Evolutionary conservation across 2,888 invertebrate species (phyloP), one percentile per base, ranked within the genome.

Genomic region (Sesamia inferens): DNA sequence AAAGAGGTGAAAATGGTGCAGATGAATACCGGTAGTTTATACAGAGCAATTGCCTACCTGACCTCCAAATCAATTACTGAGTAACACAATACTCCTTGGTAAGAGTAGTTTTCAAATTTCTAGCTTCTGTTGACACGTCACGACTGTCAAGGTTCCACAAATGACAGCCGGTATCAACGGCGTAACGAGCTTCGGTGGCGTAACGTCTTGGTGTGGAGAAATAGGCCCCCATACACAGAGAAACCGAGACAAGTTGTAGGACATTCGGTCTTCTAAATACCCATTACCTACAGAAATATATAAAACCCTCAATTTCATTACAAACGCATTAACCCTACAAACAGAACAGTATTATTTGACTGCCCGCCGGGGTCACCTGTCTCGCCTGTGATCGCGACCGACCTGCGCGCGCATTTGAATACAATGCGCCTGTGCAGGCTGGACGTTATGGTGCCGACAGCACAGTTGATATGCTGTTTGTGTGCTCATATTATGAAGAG

Each of bases 371-470:
- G 92, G 90, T 92, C 91, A 91, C 85, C 85, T 84, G 88, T 86
- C 83, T 81, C 79, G 79, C 81, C 79, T 68, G 72, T 63, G 68
- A 72, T 77, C 75, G 81, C 74, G 81, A 54, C 71, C 83, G 81
- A 81, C 78, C 76, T 67, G 71, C 74, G 82, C 77, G 75, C 83
- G 81, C 79, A 92, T 92, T 92, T 91, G 88, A 91, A 92, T 92
- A 92, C 92, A 92, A 92, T 92, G 88, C 85, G 79, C 82, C 78
- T 82, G 87, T 82, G 79, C 83, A 59, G 64, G 71, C 70, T 63
- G 83, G 79, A 67, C 77, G 59, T n/a, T 72, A 81, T 65, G 76
- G 48, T 68, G 72, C 70, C 70, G 72, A 72, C 78, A 66, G 62
- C 42, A 42, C 59, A 73, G 68, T 77, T 63, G 62, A 58, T 76